These are phyloP conservation scores for Sesia bembeciformis DNA, from an alignment of 2,888 invertebrate species.

Conservation along the genomic window DNA sequence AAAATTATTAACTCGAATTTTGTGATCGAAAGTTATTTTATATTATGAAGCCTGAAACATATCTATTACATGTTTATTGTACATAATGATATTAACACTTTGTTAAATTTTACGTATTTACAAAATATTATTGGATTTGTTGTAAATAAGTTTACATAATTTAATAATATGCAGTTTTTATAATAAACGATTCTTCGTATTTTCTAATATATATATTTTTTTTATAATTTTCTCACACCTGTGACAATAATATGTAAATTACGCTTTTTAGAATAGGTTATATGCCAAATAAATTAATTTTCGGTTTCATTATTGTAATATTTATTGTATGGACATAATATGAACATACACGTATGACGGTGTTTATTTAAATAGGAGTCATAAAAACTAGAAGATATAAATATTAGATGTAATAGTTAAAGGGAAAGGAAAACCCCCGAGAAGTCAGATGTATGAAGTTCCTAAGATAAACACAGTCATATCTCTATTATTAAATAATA, in stretches of 20 bases:
- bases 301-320: not conserved
- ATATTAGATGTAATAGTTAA: too few relatives aligned
- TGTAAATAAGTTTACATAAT: conserved; percentile 34
- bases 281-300: conserved; percentile 49
- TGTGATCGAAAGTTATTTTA: conserved; percentile 16
- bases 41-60: conserved; percentile 48
- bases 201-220: conserved; percentile 27
- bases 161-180: conserved; percentile 15
- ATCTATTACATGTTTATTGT: conserved; percentile 61
- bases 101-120: conserved; percentile 35
- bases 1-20: conserved; percentile 5
- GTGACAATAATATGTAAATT: conserved; percentile 71
- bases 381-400: too few relatives aligned
- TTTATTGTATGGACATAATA: too few relatives aligned
- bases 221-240: conserved; percentile 59
- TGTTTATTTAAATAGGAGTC: too few relatives aligned
- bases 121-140: conserved; percentile 22
- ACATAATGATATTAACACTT: conserved; percentile 28
- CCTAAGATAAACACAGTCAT: too few relatives aligned
- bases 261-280: conserved; percentile 66
- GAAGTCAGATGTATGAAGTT: too few relatives aligned
- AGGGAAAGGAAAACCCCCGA: too few relatives aligned
- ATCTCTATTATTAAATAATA: too few relatives aligned
- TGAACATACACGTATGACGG: too few relatives aligned
- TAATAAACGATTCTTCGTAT: conserved; percentile 9